Base-by-base conservation (phyloP, 2,113 vertebrate genomes). In the Zosterops borbonicus region DNA sequence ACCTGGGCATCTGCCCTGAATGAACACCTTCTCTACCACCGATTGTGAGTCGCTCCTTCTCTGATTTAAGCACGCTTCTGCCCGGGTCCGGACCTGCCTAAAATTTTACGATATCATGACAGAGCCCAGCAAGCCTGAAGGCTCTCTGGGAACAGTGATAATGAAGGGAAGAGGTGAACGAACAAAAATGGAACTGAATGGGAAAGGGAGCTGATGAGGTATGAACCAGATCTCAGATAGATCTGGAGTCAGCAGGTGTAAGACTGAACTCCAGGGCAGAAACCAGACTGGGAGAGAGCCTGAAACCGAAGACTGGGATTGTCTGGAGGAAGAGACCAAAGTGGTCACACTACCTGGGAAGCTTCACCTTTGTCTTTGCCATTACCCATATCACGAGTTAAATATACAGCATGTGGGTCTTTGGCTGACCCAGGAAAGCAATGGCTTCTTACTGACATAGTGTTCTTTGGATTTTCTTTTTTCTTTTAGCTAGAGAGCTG, bases 141-240 rank as follows among this genome's bases (percentile, higher is more conserved):
- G 39, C 39, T 39, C 39, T 39, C 39, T 39, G 39, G 39, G 39
- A 39, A 39, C 39, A 39, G 39, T 12, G 12, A 39, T 39, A 39
- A 39, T 39, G 39, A 76, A 79, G 29, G 47, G 37, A 75, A 63
- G 33, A 80, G 8, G 12, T 17, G 5, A 78, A 89, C 33, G 53
- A 73, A 65, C 0, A 7, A 60, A 79, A 92, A 62, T 47, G 69
- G 37, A 24, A 64, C 28, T 62, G 35, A 47, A 42, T 83, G 28
- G 42, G n/a, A 88, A 82, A 87, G 12, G 14, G 4, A 49, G 25
- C 8, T 39, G 44, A 17, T 2, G 4, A 68, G 25, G 10, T 37
- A 33, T 58, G 50, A 80, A 76, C n/a, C 6, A 75, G 53, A n/a
- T 37, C 35, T 33, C 0, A 0, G 47, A 81, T 7, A 41, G 29